Conservation (phyloP, 1,140 invertebrate species). For the Calephelis nemesis region DNA sequence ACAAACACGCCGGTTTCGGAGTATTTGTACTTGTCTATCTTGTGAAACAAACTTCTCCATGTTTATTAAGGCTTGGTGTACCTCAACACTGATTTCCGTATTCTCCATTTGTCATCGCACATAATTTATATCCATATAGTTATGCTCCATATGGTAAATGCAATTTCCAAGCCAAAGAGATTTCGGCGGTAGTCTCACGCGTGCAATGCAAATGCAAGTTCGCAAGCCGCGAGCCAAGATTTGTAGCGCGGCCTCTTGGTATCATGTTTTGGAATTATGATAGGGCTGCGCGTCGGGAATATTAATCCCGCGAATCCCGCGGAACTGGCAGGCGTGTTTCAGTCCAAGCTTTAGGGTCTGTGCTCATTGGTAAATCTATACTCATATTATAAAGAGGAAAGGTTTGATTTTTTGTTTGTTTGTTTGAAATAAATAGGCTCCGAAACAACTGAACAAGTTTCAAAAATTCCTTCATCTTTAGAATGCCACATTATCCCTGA, state of each 20-base stretch:
- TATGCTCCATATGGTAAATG: background rate
- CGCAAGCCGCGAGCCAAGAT: conserved; percentile 38
- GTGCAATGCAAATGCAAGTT: conserved; percentile 32
- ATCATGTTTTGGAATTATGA: conserved; percentile 56
- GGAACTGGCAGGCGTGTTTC: conserved; percentile 31
- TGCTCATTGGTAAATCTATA: background rate
- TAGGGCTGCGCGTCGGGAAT: conserved; percentile 47
- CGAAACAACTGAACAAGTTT: too few species aligned
- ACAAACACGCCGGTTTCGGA: too few species aligned
- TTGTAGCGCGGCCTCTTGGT: conserved; percentile 44
- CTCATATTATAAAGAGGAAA: too few species aligned
- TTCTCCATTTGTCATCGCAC: too few species aligned
- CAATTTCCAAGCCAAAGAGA: conserved; percentile 1
- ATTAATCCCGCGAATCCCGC: conserved; percentile 44
- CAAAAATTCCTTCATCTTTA: too few species aligned
- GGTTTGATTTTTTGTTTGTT: too few species aligned
- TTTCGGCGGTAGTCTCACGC: background rate
- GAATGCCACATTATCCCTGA: too few species aligned
- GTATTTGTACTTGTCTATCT: too few species aligned
- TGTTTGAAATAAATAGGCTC: too few species aligned
- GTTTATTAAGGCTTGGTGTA: too few species aligned
- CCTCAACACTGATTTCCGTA: too few species aligned
- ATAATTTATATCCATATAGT: background rate
- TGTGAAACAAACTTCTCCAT: too few species aligned
- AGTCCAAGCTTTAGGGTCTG: conserved; percentile 27